A percentile compares a stretch with the other conserved stretches of the same genome.
These are phyloP conservation scores for Nyctibius grandis DNA, from an alignment of 2,797 vertebrate genomes.

Conservation along the genomic window DNA sequence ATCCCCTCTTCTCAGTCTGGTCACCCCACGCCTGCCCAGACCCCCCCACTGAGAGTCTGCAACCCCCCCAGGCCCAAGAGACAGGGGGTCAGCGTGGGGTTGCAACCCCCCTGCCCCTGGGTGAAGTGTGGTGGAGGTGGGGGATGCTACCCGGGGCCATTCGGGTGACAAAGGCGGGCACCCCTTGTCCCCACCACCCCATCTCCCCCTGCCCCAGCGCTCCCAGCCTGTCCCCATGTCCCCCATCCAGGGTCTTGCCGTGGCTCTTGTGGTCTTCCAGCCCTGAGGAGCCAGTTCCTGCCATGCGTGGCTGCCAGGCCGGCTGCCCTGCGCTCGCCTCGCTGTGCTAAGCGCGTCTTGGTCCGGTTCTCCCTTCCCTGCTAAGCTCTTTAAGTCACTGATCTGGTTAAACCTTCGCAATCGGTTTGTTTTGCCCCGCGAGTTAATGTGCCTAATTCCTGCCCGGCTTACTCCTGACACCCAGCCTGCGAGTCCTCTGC, in stretches of 20 bases:
- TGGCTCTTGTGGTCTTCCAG: neutral
- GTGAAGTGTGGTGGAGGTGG: neutral
- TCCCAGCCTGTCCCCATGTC: neutral
- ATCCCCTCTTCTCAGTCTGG: rapidly evolving
- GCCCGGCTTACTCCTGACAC: neutral
- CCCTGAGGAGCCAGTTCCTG: rapidly evolving
- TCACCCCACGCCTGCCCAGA: neutral
- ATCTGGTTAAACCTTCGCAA: conserved; percentile 31
- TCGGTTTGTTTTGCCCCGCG: neutral
- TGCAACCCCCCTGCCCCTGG: neutral
- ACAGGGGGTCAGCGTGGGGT: neutral
- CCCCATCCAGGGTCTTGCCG: neutral
- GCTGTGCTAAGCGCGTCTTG: conserved; percentile 8
- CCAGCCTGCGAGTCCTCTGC: neutral
- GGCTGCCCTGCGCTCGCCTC: neutral
- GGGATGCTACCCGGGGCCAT: neutral
- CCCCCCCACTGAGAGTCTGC: neutral
- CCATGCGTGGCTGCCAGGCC: neutral
- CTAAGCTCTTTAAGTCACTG: conserved; percentile 30
- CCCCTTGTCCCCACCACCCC: neutral
- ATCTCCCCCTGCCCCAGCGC: neutral
- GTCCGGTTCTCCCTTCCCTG: neutral
- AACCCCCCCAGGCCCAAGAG: neutral
- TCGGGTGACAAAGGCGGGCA: rapidly evolving
- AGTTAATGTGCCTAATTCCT: neutral